Base-by-base conservation (phyloP, 1,140 invertebrate species). In the Trichoplusia ni region DNA sequence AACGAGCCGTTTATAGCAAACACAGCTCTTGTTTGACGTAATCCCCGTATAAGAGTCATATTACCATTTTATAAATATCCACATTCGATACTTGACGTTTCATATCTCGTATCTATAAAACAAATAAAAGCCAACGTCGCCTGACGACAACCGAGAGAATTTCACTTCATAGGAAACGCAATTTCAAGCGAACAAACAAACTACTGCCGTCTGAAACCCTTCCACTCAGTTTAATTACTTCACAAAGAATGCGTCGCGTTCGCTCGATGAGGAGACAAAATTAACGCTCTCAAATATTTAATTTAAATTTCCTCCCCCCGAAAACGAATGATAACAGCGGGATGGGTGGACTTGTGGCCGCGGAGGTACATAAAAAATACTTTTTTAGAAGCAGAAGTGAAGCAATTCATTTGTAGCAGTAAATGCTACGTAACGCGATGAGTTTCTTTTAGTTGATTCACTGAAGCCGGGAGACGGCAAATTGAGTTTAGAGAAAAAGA, bases 251-350 rank as follows among this genome's bases (percentile, higher is more conserved):
- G 87, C 87, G 85, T 87, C 85, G 87, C 79, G 71, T 82, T 84
- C 80, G 70, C 84, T 77, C 84, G 81, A 88, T 89, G 87, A 90
- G 87, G 84, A 90, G 87, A 90, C 87, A 89, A 90, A 90, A 90
- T 90, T 88, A 90, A 90, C 87, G 80, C 82, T 83, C 84, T 86
- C 84, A 89, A 89, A 90, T 90, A 88, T 90, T 90, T 90, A 90
- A 90, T 90, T 90, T 90, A 90, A 90, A 90, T 90, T 89, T 89
- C 77, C 80, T 75, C 75, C 58, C 72, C 73, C 75, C 80, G 72
- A 81, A 84, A 87, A 86, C 85, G 82, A 88, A 87, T 86, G 84
- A 90, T 86, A 89, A 90, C 83, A 84, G 81, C 63, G 75, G 69
- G 74, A 75, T 68, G 69, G 62, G 69, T 66, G 73, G 74, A 77